Percentiles rank a stretch among this genome's conserved stretches.
Conservation (phyloP, 92 coral and sea anemone genomes). For the Porites lobata region DNA sequence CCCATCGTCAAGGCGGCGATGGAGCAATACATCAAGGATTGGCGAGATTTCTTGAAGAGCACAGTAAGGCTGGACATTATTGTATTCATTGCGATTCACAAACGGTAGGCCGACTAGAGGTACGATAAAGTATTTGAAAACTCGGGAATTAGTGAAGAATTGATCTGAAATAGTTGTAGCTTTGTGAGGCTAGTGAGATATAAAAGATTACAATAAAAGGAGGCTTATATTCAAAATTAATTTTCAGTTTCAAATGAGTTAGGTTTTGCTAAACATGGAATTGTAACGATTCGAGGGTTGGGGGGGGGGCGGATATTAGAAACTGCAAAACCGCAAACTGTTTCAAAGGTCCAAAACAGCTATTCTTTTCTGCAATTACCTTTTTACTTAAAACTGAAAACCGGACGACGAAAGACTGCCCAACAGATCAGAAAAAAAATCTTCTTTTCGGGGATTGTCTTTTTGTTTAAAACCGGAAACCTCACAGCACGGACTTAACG, state of each 20-base stretch:
- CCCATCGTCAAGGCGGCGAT: slow-evolving; percentile 44
- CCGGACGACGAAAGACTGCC: too few relatives aligned
- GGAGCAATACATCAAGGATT: slow-evolving; percentile 55
- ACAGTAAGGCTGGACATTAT: slow-evolving; percentile 38
- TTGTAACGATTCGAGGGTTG: neutral
- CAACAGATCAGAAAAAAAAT: too few relatives aligned
- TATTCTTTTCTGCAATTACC: too few relatives aligned
- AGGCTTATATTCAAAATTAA: neutral
- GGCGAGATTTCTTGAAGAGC: slow-evolving; percentile 46
- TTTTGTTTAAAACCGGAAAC: too few relatives aligned
- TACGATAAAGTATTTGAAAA: too few relatives aligned
- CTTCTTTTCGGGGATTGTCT: too few relatives aligned
- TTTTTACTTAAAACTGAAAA: too few relatives aligned
- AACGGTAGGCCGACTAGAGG: neutral
- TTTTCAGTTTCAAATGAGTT: neutral
- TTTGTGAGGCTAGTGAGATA: too few relatives aligned
- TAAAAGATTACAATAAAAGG: neutral
- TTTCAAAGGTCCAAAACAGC: too few relatives aligned
- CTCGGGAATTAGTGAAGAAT: neutral
- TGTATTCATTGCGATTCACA: slow-evolving; percentile 30
- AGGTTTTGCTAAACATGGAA: neutral
- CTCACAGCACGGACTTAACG: too few relatives aligned
- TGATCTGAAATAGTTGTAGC: too few relatives aligned
- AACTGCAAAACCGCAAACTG: neutral
- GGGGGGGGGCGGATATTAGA: too few relatives aligned